Conservation (phyloP, 1,140 invertebrate species). For the Colletes latitarsis region DNA sequence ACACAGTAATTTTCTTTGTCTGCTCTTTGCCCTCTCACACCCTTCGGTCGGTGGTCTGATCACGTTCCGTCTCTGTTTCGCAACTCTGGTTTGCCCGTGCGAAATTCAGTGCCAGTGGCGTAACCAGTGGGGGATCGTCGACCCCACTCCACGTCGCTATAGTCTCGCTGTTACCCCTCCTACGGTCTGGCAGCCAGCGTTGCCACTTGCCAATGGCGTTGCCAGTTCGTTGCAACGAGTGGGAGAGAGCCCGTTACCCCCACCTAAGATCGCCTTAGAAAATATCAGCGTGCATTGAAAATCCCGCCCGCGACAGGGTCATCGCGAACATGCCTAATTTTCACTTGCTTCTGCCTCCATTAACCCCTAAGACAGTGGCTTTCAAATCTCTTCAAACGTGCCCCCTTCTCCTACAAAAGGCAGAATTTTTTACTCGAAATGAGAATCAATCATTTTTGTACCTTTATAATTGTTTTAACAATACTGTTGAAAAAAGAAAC, state of each 20-base stretch:
- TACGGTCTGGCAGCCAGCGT: constrained; percentile 39
- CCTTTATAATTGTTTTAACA: too few species aligned
- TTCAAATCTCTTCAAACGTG: not conserved
- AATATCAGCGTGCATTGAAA: constrained; percentile 51
- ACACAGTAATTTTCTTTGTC: not conserved
- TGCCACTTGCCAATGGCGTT: constrained; percentile 65
- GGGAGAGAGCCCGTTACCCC: constrained; percentile 48
- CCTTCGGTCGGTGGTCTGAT: constrained; percentile 21
- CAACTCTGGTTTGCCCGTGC: constrained; percentile 57
- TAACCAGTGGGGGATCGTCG: constrained; percentile 48
- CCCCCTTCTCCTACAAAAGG: too few species aligned
- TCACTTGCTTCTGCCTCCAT: not conserved
- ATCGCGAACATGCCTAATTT: constrained; percentile 1
- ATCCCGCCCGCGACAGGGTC: constrained; percentile 32
- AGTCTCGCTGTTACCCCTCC: constrained; percentile 50
- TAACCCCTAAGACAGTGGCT: not conserved
- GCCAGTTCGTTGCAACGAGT: constrained; percentile 59
- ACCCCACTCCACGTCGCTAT: constrained; percentile 43
- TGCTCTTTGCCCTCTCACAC: constrained; percentile 13
- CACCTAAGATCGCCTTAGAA: constrained; percentile 56
- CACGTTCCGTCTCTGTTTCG: constrained; percentile 40
- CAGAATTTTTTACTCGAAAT: too few species aligned
- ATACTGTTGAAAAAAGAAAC: too few species aligned
- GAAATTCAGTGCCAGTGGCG: constrained; percentile 66
- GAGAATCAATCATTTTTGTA: too few species aligned